Evolutionary conservation across 2,797 vertebrate species (phyloP).

Genomic region (Argya squamiceps): DNA sequence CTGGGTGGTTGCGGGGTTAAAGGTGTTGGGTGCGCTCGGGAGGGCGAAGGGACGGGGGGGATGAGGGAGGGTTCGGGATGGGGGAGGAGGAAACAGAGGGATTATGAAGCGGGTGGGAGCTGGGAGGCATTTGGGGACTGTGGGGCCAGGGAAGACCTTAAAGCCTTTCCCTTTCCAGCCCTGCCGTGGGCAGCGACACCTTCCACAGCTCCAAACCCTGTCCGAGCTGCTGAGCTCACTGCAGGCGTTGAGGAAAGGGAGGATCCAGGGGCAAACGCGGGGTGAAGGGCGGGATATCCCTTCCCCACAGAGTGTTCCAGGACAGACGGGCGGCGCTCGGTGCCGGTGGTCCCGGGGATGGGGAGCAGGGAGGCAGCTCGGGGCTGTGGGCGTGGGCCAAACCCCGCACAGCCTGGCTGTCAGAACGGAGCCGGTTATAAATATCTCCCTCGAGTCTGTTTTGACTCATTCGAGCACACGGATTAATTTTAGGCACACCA

Average conservation of each 20-base stretch:
- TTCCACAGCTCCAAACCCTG: fast-evolving
- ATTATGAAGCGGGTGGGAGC: fast-evolving
- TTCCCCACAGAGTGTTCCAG: fast-evolving
- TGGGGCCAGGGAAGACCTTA: fast-evolving
- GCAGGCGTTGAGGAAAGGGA: neutral
- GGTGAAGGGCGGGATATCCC: fast-evolving
- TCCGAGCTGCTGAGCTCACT: fast-evolving
- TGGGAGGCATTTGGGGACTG: too few species aligned
- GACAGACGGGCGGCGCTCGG: fast-evolving
- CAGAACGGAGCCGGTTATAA: neutral
- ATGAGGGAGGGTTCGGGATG: neutral
- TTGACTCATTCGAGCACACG: neutral
- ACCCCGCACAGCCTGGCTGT: neutral
- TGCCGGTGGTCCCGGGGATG: neutral
- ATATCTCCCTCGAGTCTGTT: neutral
- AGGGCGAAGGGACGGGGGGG: neutral
- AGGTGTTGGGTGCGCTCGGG: neutral
- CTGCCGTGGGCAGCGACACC: neutral
- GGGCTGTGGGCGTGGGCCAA: too few species aligned
- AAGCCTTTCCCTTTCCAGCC: neutral
- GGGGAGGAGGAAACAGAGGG: neutral
- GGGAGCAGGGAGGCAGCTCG: neutral
- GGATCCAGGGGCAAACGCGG: fast-evolving
- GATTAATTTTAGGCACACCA: neutral
- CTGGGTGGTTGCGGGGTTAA: too few species aligned